A percentile compares a stretch with the other conserved stretches of the same genome.
Evolutionary conservation across 2,888 invertebrate genomes (phyloP).

Genomic region (Hydraecia micacea): DNA sequence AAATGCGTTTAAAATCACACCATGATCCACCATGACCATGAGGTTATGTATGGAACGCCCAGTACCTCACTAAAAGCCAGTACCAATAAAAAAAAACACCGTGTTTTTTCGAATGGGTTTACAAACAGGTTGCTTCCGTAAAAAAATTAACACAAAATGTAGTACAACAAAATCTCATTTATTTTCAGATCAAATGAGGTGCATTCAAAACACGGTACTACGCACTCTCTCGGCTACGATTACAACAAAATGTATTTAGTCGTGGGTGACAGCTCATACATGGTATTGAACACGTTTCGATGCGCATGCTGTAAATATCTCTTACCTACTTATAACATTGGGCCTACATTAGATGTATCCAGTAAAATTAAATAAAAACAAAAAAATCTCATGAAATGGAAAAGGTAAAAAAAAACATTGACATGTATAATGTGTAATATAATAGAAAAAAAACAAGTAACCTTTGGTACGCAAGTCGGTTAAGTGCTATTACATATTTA

Average conservation of each 20-base stretch:
- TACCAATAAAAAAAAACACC: no score
- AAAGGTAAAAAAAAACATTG: conserved; percentile 7
- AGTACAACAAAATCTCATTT: conserved; percentile 17
- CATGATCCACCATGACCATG: no score
- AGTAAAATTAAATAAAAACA: conserved; percentile 35
- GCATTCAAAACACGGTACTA: conserved; percentile 44
- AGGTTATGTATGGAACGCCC: neutral
- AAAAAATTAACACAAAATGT: neutral
- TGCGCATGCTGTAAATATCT: conserved; percentile 43
- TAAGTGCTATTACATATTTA: conserved; percentile 5
- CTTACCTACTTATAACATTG: conserved; percentile 46
- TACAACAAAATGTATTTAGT: conserved; percentile 19
- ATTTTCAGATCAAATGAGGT: conserved; percentile 49
- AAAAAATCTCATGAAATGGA: conserved; percentile 21
- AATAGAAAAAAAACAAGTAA: neutral
- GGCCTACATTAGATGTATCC: conserved; percentile 76
- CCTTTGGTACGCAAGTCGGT: neutral
- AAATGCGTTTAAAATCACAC: neutral
- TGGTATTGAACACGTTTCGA: conserved; percentile 16
- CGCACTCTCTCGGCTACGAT: conserved; percentile 19
- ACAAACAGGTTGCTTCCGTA: neutral
- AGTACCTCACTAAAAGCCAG: neutral
- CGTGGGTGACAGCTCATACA: conserved; percentile 27
- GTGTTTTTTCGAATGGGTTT: neutral
- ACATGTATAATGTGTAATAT: conserved; percentile 5